Conservation (phyloP, 2,888 invertebrate genomes). For the Eumacrocentrus americanus region DNA sequence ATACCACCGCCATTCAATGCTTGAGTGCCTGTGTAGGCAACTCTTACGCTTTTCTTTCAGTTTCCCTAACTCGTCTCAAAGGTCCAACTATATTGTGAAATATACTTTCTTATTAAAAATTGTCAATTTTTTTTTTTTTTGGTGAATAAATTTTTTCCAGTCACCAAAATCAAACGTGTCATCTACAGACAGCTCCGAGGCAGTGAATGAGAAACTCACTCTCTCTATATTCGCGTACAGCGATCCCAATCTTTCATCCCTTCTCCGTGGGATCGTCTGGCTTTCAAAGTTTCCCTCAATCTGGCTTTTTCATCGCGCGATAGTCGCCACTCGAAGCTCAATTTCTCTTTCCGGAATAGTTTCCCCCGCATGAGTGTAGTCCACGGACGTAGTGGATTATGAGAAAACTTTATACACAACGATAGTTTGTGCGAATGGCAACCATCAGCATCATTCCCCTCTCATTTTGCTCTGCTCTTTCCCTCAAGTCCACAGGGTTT, state of each 20-base stretch:
- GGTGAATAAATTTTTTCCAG: too few relatives aligned
- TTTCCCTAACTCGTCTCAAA: conserved; percentile 8
- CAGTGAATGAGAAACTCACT: too few relatives aligned
- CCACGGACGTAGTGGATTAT: conserved; percentile 31
- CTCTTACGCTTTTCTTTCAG: conserved; percentile 18
- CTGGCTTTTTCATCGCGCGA: not conserved
- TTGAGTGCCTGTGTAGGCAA: conserved; percentile 24
- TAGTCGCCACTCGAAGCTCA: not conserved
- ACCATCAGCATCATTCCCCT: not conserved
- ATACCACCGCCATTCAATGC: conserved; percentile 34
- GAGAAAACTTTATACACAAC: conserved; percentile 34
- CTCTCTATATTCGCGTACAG: too few relatives aligned
- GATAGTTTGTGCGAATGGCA: conserved; percentile 14
- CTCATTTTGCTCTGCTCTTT: not conserved
- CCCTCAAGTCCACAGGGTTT: conserved; percentile 1
- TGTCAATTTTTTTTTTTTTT: too few relatives aligned
- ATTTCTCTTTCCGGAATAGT: not conserved
- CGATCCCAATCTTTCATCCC: not conserved
- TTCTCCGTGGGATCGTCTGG: not conserved
- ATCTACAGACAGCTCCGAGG: too few relatives aligned
- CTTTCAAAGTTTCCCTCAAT: not conserved
- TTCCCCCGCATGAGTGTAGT: conserved; percentile 13
- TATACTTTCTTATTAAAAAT: too few relatives aligned
- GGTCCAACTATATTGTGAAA: too few relatives aligned
- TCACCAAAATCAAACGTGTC: too few relatives aligned